Evolutionary conservation across 2,113 vertebrate species (phyloP).

Genomic region (Oreochromis aureus): DNA sequence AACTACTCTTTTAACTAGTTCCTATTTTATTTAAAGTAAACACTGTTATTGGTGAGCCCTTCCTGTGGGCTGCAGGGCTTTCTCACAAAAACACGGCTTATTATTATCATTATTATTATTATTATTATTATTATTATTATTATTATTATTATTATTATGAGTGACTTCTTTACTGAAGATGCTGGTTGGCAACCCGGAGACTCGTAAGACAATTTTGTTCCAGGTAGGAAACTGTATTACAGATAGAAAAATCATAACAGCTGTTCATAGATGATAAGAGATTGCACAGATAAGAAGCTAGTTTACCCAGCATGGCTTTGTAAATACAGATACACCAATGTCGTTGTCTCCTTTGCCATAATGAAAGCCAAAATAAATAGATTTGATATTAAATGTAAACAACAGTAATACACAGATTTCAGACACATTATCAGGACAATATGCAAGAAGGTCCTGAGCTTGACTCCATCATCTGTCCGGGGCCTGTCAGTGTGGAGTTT

Average conservation of each 20-base stretch:
- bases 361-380: neutral
- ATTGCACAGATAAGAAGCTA: neutral
- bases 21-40: neutral
- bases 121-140: neutral
- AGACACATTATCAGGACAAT: neutral
- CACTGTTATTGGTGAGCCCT: neutral
- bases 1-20: neutral
- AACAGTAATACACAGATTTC: neutral
- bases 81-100: neutral
- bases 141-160: neutral
- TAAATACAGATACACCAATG: neutral
- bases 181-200: neutral
- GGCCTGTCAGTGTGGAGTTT: neutral
- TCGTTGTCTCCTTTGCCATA: neutral
- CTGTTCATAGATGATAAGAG: neutral
- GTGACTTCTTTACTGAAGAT: neutral
- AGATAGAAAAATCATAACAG: neutral
- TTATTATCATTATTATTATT: neutral
- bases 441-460: neutral
- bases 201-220: neutral
- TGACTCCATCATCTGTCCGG: fast-evolving
- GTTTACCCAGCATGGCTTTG: neutral
- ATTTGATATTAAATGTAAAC: neutral
- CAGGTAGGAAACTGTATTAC: neutral
- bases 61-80: neutral